phyloP scores from a whole-genome alignment of 92 coral and sea anemone genomes.

The Heliopora coerulea region DNA sequence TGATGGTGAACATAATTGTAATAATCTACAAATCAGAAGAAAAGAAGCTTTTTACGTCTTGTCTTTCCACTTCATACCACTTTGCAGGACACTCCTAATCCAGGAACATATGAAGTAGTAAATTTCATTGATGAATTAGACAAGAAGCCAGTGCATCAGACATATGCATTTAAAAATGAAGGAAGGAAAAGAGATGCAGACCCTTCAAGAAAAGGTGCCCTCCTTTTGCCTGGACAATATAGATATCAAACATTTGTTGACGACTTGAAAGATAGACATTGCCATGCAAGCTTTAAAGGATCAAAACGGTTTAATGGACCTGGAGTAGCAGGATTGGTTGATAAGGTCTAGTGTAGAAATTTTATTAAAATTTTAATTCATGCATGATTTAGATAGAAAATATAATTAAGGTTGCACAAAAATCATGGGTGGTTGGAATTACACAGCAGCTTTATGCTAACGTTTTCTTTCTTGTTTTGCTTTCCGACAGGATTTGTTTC shows the following conservation, averaged over 20 bases:
- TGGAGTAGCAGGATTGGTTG: constrained; percentile 85
- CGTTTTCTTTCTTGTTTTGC: no score
- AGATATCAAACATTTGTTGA: constrained; percentile 72
- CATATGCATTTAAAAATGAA: constrained; percentile 88
- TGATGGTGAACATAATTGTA: no score
- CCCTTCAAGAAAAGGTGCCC: constrained; percentile 73
- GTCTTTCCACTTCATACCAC: no score
- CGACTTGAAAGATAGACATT: constrained; percentile 62
- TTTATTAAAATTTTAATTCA: no score
- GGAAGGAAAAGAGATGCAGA: constrained; percentile 91
- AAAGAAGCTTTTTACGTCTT: no score
- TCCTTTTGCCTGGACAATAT: constrained; percentile 90
- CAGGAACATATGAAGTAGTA: constrained; percentile 81
- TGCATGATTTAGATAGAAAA: no score
- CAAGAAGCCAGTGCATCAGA: constrained; percentile 68
- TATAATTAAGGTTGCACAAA: no score
- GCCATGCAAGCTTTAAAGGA: constrained; percentile 77
- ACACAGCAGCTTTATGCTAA: no score
- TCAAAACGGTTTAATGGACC: constrained; percentile 85
- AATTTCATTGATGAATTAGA: constrained; percentile 79
- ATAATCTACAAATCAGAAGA: no score
- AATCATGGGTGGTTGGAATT: no score
- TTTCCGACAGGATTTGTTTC: constrained; percentile 66
- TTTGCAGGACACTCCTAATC: constrained; percentile 90
- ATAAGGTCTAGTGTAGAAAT: no score